Percentiles rank a stretch among this genome's conserved stretches.
phyloP scores from a whole-genome alignment of 64 coral and sea anemone species.

The Cladopsammia gracilis region DNA sequence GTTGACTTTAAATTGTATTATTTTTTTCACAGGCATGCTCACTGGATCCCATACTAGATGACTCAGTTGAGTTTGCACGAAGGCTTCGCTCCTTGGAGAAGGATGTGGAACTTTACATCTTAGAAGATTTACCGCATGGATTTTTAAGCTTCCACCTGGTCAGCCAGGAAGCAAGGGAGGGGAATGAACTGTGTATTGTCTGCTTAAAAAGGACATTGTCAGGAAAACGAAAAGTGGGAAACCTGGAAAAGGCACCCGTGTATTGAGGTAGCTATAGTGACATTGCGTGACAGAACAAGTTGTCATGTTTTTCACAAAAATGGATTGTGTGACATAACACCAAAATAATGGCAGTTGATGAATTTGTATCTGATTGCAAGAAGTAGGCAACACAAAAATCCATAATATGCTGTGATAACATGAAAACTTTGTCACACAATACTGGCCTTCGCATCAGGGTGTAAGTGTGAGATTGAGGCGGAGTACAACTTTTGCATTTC shows the following conservation, averaged over 20 bases:
- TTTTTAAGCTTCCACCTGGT: slow-evolving; percentile 97
- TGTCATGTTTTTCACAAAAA: no score
- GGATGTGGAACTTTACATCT: slow-evolving; percentile 90
- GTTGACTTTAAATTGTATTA: not conserved
- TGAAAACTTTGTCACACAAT: no score
- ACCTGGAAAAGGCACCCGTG: slow-evolving; percentile 60
- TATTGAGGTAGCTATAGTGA: slow-evolving; percentile 20
- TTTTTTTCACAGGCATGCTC: slow-evolving; percentile 79
- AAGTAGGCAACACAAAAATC: no score
- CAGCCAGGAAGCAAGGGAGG: slow-evolving; percentile 93
- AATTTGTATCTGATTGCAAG: no score
- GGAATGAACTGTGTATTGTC: slow-evolving; percentile 82
- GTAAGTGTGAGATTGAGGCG: no score
- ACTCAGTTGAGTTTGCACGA: slow-evolving; percentile 95
- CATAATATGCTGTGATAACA: no score
- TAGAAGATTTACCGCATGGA: slow-evolving; percentile 93
- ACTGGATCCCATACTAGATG: slow-evolving; percentile 92
- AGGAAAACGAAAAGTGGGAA: slow-evolving; percentile 70
- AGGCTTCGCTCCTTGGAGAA: slow-evolving; percentile 76
- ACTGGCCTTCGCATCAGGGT: no score
- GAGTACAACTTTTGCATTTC: no score
- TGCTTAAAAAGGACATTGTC: slow-evolving; percentile 86
- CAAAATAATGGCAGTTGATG: no score
- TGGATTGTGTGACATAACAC: no score
- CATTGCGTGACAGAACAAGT: no score